Conservation (phyloP, 2,797 vertebrate genomes). For the Stomatorhinus walkeri region DNA sequence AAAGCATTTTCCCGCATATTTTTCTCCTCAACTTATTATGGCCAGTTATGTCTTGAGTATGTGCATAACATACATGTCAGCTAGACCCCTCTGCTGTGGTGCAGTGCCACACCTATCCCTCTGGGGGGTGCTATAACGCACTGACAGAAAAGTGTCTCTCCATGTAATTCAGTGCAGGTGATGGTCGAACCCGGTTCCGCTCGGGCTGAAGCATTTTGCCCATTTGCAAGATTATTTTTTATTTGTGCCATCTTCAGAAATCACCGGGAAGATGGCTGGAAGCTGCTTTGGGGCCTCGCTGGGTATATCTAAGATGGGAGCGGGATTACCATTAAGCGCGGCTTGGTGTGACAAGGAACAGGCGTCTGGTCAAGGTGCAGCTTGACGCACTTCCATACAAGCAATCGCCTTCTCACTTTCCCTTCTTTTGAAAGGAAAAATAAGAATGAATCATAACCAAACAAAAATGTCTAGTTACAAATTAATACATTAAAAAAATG, state of each 20-base stretch:
- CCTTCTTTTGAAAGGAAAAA: not conserved
- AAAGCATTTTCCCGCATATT: not conserved
- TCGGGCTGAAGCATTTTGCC: not conserved
- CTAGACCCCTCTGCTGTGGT: not conserved
- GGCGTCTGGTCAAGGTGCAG: constrained; percentile 18
- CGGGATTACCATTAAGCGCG: fast-evolving
- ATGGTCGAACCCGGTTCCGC: not conserved
- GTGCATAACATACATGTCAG: not conserved
- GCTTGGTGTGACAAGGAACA: not conserved
- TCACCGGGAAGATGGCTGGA: not conserved
- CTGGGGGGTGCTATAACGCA: not conserved
- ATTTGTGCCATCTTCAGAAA: constrained; percentile 35
- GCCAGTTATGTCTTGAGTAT: not conserved
- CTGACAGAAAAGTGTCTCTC: not conserved
- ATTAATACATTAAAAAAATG: not conserved
- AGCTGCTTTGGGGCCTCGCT: constrained; percentile 47
- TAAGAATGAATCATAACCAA: not conserved
- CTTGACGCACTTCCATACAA: not conserved
- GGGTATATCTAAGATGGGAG: constrained; percentile 26
- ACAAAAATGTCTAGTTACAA: not conserved
- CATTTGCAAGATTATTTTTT: not conserved
- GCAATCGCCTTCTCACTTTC: not conserved
- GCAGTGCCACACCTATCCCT: not conserved
- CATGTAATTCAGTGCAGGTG: not conserved
- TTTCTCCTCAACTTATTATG: not conserved